Evolutionary conservation across 92 coral and sea anemone genomes (phyloP), one percentile per base, ranked within the genome.

Genomic region (Epizoanthus rinbou): DNA sequence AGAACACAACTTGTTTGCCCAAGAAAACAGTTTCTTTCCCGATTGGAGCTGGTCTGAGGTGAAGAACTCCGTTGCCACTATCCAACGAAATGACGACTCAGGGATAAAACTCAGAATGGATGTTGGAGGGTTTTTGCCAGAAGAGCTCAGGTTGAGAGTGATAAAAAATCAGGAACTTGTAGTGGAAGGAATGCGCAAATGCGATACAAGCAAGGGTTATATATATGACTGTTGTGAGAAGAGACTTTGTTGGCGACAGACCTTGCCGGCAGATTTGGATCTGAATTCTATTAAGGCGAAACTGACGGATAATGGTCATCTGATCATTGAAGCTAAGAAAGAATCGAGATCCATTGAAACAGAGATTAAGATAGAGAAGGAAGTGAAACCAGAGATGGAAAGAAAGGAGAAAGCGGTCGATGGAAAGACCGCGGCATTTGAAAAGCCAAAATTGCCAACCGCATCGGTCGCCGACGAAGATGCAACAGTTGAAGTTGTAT

Each of bases 401-500:
- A 57, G 39, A 0, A 6, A 45, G 2, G 74, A 60, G 35, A 84
- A 45, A 37, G 33, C 17, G n/a, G 3, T 4, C 3, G 39, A 58
- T 9, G 8, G 4, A 15, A 22, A 47, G 14, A 63, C 13, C 33
- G 63, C 7, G 56, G 39, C 70, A 18, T 16, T 73, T n/a, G 64
- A 47, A 59, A 63, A 85, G 23, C 6, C 43, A 17, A 59, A 19
- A 11, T 21, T n/a, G n/a, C n/a, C 31, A 19, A 39, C 3, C 22
- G 14, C 18, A 64, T 53, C 69, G 13, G 8, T 68, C 17, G 17
- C 52, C 5, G 85, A 85, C 5, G 91, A 91, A 3, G 91, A 91
- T 6, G 83, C 83, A n/a, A 88, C 91, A 7, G 88, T 91, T 2
- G 94, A 91, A 69, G 81, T 91, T 25, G 85, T 85, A 45, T 86